phyloP scores from a whole-genome alignment of 1,140 invertebrate species.

The Drosophila paulistorum region DNA sequence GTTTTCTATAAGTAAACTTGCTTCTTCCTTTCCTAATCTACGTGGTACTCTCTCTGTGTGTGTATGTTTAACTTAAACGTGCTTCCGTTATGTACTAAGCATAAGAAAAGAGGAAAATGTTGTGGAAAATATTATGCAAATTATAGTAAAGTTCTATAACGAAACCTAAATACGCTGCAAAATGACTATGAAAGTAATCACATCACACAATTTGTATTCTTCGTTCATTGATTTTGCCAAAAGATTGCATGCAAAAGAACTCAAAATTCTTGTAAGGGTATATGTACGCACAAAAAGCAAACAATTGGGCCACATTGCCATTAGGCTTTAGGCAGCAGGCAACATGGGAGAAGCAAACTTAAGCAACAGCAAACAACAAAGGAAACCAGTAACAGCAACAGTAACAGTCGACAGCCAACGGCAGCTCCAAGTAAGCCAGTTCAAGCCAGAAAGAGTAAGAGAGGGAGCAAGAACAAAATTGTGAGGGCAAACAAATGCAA shows the following conservation, averaged over 20 bases:
- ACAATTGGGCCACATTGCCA: conserved; percentile 42
- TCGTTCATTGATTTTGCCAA: background rate
- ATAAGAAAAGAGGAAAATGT: conserved; percentile 10
- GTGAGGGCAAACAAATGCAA: conserved; percentile 69
- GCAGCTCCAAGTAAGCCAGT: conserved; percentile 69
- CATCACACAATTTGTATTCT: background rate
- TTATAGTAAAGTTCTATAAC: conserved; percentile 1
- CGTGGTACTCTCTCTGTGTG: conserved; percentile 6
- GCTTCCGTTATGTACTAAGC: conserved; percentile 35
- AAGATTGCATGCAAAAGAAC: conserved; percentile 17
- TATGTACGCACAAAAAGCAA: conserved; percentile 47
- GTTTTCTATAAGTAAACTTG: conserved; percentile 31
- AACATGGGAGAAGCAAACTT: conserved; percentile 38
- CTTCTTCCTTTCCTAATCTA: conserved; percentile 36
- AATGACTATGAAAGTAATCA: background rate
- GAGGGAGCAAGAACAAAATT: conserved; percentile 23
- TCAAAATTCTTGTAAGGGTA: background rate
- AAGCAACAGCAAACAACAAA: conserved; percentile 44
- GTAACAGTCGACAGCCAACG: conserved; percentile 41
- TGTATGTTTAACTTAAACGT: conserved; percentile 36
- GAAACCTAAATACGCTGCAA: conserved; percentile 41
- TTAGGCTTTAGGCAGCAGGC: conserved; percentile 14
- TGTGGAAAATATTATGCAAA: conserved; percentile 43
- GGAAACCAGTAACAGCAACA: conserved; percentile 25
- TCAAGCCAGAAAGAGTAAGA: conserved; percentile 13